Percentiles rank a stretch among this genome's conserved stretches.
Conservation (phyloP, 2,113 vertebrate species). For the Copsychus sechellarum region DNA sequence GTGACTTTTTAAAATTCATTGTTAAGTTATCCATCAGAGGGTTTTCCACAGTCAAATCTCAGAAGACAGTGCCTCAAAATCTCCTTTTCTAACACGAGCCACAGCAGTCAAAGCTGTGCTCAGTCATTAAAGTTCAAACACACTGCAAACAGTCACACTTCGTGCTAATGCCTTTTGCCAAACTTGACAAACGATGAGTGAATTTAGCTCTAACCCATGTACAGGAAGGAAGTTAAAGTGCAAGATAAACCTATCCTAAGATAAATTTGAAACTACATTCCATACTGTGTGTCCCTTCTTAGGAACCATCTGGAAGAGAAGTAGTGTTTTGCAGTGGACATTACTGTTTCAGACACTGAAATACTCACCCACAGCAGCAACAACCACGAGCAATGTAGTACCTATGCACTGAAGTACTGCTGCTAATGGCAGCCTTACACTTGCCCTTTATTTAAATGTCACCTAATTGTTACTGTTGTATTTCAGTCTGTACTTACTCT, state of each 20-base stretch:
- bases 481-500: neutral
- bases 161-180: neutral
- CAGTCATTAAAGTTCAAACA: neutral
- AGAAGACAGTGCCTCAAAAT: neutral
- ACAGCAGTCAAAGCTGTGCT: neutral
- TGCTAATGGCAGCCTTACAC: neutral
- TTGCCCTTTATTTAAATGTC: neutral
- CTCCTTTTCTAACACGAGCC: neutral
- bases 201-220: neutral
- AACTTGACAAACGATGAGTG: neutral
- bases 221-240: neutral
- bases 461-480: neutral
- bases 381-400: neutral
- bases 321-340: neutral
- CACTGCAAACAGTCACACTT: neutral
- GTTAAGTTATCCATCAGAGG: neutral
- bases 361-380: neutral
- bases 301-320: neutral
- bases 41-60: neutral
- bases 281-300: neutral
- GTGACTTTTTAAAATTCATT: neutral
- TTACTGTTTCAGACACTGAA: neutral
- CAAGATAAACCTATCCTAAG: neutral
- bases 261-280: neutral
- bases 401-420: neutral